Evolutionary conservation across 2,888 invertebrate species (phyloP), one percentile per base, ranked within the genome.

Genomic region (Endotricha flammealis): DNA sequence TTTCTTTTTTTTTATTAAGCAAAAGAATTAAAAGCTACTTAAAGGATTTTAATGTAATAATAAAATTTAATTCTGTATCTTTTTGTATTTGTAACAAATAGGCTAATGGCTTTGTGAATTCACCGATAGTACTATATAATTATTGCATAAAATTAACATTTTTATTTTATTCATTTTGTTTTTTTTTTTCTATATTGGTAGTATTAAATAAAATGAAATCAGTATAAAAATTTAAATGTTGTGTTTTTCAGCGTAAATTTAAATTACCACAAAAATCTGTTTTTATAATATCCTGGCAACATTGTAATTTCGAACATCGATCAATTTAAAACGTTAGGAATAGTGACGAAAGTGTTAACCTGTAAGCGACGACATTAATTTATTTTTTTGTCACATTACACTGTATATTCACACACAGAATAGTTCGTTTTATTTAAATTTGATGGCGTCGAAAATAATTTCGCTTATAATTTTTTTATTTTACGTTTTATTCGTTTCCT

Each of bases 1-100:
- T 64, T 69, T 73, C 67, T 75, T 75, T 69, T 72, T 78, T 75
- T 77, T 74, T 70, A 72, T 67, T 60, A 64, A 66, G 62, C 59
- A 69, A 67, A 72, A 68, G 59, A 64, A 66, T 58, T 52, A 50
- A 61, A 57, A 57, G 51, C 55, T 58, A 61, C 68, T 67, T 68
- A 68, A 66, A 68, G 64, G 66, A 64, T 68, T 68, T 66, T 54
- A 64, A 57, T 66, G 70, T 67, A 61, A 58, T 60, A 68, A 69
- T 72, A 73, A 72, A 74, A 58, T 57, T 40, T 43, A 42, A 55
- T 51, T 42, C 37, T 35, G 43, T 11, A 33, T 34, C 17, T 27
- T 31, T 38, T 39, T 35, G 29, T 20, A 24, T 25, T 42, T 34
- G 23, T 36, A 35, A 29, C 33, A 40, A 38, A 29, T 38, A 30